phyloP scores from a whole-genome alignment of 92 coral and sea anemone genomes.

The Muricea muricata region DNA sequence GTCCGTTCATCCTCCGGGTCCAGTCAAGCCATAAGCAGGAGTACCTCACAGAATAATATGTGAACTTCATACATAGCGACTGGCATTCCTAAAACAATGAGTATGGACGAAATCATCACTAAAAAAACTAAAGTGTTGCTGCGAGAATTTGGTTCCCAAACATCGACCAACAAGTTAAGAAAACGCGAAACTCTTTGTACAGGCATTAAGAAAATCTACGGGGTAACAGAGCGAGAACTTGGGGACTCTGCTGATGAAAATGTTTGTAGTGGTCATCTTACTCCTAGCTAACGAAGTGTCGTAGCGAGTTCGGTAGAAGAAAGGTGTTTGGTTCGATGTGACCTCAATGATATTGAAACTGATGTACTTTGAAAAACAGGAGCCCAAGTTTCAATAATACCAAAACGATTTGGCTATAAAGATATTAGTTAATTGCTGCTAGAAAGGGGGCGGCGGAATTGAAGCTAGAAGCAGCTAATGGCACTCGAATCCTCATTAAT shows the following conservation, averaged over 20 bases:
- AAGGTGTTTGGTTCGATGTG: conserved; percentile 58
- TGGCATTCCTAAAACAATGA: too few species aligned
- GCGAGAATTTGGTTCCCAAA: too few species aligned
- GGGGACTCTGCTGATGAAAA: conserved; percentile 34
- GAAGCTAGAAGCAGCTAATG: conserved; percentile 74
- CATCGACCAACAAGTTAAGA: too few species aligned
- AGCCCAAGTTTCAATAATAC: conserved; percentile 65
- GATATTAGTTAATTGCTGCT: conserved; percentile 67
- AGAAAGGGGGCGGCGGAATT: conserved; percentile 46
- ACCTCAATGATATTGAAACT: conserved; percentile 36
- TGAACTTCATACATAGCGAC: too few species aligned
- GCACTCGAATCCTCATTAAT: conserved; percentile 63
- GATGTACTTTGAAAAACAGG: conserved; percentile 73
- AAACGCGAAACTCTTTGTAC: conserved; percentile 50
- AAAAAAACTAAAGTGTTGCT: too few species aligned
- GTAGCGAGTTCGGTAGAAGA: conserved; percentile 54
- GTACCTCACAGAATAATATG: too few species aligned
- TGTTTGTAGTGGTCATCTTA: conserved; percentile 47
- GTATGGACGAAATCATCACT: too few species aligned
- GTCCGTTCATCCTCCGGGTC: too few species aligned
- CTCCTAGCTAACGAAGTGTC: conserved; percentile 38
- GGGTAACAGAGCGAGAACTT: conserved; percentile 14
- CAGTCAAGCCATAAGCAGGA: too few species aligned
- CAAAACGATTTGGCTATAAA: conserved; percentile 49
- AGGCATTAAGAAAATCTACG: conserved; percentile 60